Evolutionary conservation across 2,888 invertebrate species (phyloP).

Genomic region (Merodon equestris): DNA sequence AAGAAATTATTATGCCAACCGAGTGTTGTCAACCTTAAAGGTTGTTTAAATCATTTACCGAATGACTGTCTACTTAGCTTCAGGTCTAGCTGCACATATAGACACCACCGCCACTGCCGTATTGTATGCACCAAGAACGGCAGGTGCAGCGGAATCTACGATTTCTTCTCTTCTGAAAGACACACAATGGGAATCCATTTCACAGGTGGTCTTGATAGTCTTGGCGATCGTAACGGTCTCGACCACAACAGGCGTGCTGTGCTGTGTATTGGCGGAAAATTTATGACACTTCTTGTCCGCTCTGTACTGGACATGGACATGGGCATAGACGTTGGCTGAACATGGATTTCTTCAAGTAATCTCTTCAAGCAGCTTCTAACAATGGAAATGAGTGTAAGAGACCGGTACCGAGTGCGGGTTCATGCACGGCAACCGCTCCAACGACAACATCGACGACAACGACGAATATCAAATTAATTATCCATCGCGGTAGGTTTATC

Average conservation of each 20-base stretch:
- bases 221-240: background rate
- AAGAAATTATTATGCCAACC: slow-evolving; percentile 36
- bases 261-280: slow-evolving; percentile 18
- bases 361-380: slow-evolving; percentile 18
- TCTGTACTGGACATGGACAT: slow-evolving; percentile 15
- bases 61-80: too few relatives aligned
- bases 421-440: too few relatives aligned
- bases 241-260: too few relatives aligned
- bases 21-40: slow-evolving; percentile 37
- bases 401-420: background rate
- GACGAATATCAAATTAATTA: slow-evolving; percentile 56
- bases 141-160: background rate
- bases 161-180: background rate
- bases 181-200: slow-evolving; percentile 24
- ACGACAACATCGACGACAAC: slow-evolving; percentile 5
- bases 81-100: too few relatives aligned
- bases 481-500: slow-evolving; percentile 53
- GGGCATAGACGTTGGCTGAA: background rate
- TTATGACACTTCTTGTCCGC: slow-evolving; percentile 36
- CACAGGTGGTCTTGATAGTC: slow-evolving; percentile 53
- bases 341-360: background rate
- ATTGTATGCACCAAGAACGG: too few relatives aligned
- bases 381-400: slow-evolving; percentile 26
- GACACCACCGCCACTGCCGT: too few relatives aligned
- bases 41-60: background rate